Evolutionary conservation across 2,888 invertebrate species (phyloP), one percentile per base, ranked within the genome.

Genomic region (Drosophila macrospina): DNA sequence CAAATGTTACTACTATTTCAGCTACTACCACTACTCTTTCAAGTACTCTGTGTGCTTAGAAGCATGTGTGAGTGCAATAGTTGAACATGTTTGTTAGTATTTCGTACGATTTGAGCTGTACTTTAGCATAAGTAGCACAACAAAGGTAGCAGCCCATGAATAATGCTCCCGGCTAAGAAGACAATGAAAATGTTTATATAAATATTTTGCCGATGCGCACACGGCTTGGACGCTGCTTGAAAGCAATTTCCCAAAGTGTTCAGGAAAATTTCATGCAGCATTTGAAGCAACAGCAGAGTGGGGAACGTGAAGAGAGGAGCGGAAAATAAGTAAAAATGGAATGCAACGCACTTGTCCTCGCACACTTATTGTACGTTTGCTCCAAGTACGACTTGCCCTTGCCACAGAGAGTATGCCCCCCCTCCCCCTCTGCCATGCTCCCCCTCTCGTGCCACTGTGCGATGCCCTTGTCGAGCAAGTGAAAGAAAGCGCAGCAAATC

Each of bases 401-500:
- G 41, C 51, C 15, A 15, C 20, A 32, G 8, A 10, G 32, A 8
- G 32, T 1, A 7, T 5, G 28, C 1, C 28, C 28, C 28, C 28
- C 15, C n/a, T 1, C 16, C 10, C 5, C 10, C 4, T 2, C 10
- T n/a, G 8, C 15, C 0, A n/a, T n/a, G 8, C 24, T 20, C 16
- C 15, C 15, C 0, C 16, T 10, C 24, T 20, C 20, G 5, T 10
- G 2, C 8, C 32, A 5, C 16, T 16, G 41, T 16, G 42, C 28
- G 10, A 15, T 13, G 26, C 15, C 50, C 61, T 55, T 61, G 74
- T 67, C 66, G 60, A 55, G 62, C 64, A 51, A 69, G 76, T 76
- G 72, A 78, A 80, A 66, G 80, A 74, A 86, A 88, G 84, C 86
- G 74, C 88, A 80, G 84, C 84, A 88, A 86, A 88, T 80, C 81